These are phyloP conservation scores for Arrhopalites spinosus DNA, from an alignment of 2,888 invertebrate genomes.

Conservation along the genomic window DNA sequence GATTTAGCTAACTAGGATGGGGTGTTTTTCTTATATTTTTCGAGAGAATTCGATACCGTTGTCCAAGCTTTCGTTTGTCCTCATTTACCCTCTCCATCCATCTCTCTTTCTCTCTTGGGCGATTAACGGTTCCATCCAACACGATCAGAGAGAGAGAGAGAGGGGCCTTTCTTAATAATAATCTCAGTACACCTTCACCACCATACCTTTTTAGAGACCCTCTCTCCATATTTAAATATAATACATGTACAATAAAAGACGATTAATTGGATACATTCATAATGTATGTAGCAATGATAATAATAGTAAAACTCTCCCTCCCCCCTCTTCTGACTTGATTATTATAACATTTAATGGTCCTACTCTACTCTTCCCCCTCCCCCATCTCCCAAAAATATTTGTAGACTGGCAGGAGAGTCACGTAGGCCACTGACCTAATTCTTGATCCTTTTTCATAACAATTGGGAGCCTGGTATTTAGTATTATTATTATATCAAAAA, in stretches of 20 bases:
- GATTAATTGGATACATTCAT: neutral
- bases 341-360: no score
- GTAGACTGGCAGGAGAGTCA: constrained; percentile 36
- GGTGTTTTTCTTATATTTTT: constrained; percentile 22
- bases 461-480: no score
- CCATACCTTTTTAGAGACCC: neutral
- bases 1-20: constrained; percentile 17
- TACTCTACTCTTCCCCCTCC: no score
- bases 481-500: no score
- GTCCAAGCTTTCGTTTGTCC: constrained; percentile 41
- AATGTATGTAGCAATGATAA: neutral
- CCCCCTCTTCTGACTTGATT: neutral
- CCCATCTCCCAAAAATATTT: neutral
- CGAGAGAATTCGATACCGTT: constrained; percentile 39
- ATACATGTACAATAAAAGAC: neutral
- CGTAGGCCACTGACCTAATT: constrained; percentile 46
- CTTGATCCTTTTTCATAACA: neutral
- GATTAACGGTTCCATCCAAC: constrained; percentile 39
- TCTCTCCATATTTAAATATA: neutral
- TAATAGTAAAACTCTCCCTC: neutral
- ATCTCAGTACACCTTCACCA: no score
- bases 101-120: neutral
- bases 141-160: no score
- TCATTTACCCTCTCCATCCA: constrained; percentile 30
- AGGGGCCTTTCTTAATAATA: neutral